These are phyloP conservation scores for Branchellion lobata DNA, from an alignment of 2,888 invertebrate species.

Conservation along the genomic window DNA sequence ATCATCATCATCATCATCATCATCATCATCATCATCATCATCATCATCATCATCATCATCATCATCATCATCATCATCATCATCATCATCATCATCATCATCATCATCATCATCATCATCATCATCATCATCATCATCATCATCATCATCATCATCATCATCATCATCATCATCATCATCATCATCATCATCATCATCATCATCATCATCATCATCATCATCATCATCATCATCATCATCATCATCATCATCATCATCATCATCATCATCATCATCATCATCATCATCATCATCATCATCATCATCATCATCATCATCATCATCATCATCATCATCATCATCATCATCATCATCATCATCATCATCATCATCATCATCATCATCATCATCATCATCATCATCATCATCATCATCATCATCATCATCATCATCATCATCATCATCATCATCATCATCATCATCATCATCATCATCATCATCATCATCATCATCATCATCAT, in stretches of 20 bases:
- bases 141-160: constrained; percentile 58
- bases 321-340: constrained; percentile 59
- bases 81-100: constrained; percentile 59
- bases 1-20: constrained; percentile 58
- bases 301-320: constrained; percentile 58
- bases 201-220: constrained; percentile 58
- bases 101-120: constrained; percentile 58
- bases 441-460: constrained; percentile 58
- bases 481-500: constrained; percentile 58
- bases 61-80: constrained; percentile 58
- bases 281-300: constrained; percentile 58
- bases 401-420: constrained; percentile 58
- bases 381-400: constrained; percentile 58
- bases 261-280: constrained; percentile 58
- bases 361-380: constrained; percentile 58
- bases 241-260: constrained; percentile 27
- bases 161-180: constrained; percentile 58
- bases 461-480: constrained; percentile 58
- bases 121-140: constrained; percentile 59
- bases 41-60: constrained; percentile 58
- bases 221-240: constrained; percentile 58
- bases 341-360: constrained; percentile 58
- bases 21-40: constrained; percentile 58
- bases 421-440: constrained; percentile 58
- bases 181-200: constrained; percentile 58